These are phyloP conservation scores for Luehdorfia chinensis DNA, from an alignment of 1,140 invertebrate genomes.

Conservation along the genomic window DNA sequence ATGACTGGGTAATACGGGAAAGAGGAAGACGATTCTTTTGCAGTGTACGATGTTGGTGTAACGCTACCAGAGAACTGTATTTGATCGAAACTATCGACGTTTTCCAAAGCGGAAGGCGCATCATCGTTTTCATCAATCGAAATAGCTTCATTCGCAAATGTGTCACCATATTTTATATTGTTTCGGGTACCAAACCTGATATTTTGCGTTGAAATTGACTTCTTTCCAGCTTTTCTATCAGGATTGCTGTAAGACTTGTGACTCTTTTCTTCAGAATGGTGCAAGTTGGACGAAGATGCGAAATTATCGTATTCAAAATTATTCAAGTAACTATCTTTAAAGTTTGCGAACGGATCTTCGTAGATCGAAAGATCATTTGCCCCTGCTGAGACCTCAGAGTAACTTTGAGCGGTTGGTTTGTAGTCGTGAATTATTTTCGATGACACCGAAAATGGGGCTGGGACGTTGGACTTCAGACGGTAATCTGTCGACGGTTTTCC, in stretches of 20 bases:
- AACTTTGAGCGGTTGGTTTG: conserved; percentile 49
- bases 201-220: conserved; percentile 68
- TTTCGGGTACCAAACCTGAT: conserved; percentile 67
- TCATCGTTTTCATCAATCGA: conserved; percentile 30
- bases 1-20: conserved; percentile 55
- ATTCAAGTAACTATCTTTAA: conserved; percentile 50
- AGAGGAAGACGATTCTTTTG: conserved; percentile 46
- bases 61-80: conserved; percentile 26
- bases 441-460: conserved; percentile 52
- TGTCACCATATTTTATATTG: conserved; percentile 57
- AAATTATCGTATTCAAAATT: conserved; percentile 60
- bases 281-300: conserved; percentile 50
- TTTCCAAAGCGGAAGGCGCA: conserved; percentile 44
- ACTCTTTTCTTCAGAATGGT: conserved; percentile 48
- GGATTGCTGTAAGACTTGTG: conserved; percentile 28
- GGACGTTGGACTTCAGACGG: conserved; percentile 32
- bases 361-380: conserved; percentile 35
- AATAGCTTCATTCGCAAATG: conserved; percentile 43
- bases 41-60: conserved; percentile 35
- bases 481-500: conserved; percentile 38
- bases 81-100: conserved; percentile 44
- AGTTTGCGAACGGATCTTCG: conserved; percentile 46
- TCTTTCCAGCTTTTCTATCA: conserved; percentile 52
- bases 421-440: conserved; percentile 61
- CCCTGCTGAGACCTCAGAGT: conserved; percentile 22